A percentile compares a stretch with the other conserved stretches of the same genome.
Conservation (phyloP, 2,113 vertebrate species). For the Brachypodius melanocephalos region DNA sequence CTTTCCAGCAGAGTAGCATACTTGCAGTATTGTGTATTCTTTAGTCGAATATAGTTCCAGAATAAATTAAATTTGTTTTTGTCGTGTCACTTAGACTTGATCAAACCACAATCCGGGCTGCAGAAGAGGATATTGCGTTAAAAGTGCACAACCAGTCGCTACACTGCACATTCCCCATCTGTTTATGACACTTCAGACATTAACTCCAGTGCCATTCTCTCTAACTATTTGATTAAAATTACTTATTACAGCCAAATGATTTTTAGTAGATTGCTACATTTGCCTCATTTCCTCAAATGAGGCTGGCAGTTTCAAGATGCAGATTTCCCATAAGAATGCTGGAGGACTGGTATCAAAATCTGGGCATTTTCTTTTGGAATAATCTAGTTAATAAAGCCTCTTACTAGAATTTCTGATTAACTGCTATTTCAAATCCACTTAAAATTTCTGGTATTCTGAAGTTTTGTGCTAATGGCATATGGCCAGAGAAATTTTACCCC, state of each 20-base stretch:
- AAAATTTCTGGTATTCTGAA: not conserved
- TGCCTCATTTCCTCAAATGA: slow-evolving; percentile 37
- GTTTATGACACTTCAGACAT: slow-evolving; percentile 1
- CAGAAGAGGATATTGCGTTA: not conserved
- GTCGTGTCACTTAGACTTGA: slow-evolving; percentile 28
- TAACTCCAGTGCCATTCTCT: slow-evolving; percentile 21
- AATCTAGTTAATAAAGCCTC: not conserved
- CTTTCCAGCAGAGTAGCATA: not conserved
- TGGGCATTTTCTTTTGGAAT: not conserved
- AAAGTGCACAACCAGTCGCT: not conserved
- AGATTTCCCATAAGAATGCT: not conserved
- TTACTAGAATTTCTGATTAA: not conserved
- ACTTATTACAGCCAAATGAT: slow-evolving; percentile 34
- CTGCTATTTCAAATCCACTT: not conserved
- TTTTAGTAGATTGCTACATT: slow-evolving; percentile 47
- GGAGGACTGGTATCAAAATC: not conserved
- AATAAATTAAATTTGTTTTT: slow-evolving; percentile 58
- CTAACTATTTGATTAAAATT: slow-evolving; percentile 60
- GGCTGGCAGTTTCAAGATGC: slow-evolving; percentile 4
- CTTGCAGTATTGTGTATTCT: not conserved
- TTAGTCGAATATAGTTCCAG: slow-evolving; percentile 4
- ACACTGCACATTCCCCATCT: slow-evolving; percentile 13
- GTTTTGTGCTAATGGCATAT: not conserved
- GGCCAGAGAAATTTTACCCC: not conserved
- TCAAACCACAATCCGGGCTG: slow-evolving; percentile 3